Base-by-base conservation (phyloP, 30 jellyfish, hydroid and myxozoan species). In the Catostylus mosaicus region DNA sequence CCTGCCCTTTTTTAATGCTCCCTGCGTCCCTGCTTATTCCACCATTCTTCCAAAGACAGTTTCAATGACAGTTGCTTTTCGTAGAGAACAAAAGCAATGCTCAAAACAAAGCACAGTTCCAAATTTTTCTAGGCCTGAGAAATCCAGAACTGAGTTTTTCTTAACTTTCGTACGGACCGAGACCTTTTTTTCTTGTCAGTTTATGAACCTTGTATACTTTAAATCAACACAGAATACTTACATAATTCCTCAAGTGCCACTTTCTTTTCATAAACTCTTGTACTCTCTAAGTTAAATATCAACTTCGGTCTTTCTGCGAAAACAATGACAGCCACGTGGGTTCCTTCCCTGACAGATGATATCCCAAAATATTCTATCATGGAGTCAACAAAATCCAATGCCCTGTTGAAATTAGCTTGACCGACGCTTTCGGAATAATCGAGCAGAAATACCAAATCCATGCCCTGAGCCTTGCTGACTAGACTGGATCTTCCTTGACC, bases 341-440 rank as follows among this genome's bases (percentile, higher is more conserved):
- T 86, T 52, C 96, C 96, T 50, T 86, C 81, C 23, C 34, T 48
- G 9, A 77, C 57, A 20, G 73, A 27, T 12, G 96, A 86, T 5
- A 86, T 54, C 43, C 96, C 96, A 75, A 86, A 86, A 19, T 75
- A 67, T 23, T 76, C 86, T 14, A 86, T 46, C 82, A 86, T 75
- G 4, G 82, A 33, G 30, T 66, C 59, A 0, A 61, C 79, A 31
- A 86, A 86, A 19, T 86, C 89, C 65, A 86, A 31, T 9, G 96
- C 83, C 32, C 52, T 75, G 33, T 77, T 67, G 54, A 86, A 86
- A 61, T 86, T 86, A 8, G 18, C 43, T 34, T 67, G n/a, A 10
- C 96, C 96, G 33, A 86, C 96, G 29, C 96, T 86, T 24, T 86
- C 84, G 10, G 96, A 86, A 59, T 74, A 63, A 74, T 86, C 96